Conservation (phyloP, 2,797 vertebrate species). For the Chelonia mydas region DNA sequence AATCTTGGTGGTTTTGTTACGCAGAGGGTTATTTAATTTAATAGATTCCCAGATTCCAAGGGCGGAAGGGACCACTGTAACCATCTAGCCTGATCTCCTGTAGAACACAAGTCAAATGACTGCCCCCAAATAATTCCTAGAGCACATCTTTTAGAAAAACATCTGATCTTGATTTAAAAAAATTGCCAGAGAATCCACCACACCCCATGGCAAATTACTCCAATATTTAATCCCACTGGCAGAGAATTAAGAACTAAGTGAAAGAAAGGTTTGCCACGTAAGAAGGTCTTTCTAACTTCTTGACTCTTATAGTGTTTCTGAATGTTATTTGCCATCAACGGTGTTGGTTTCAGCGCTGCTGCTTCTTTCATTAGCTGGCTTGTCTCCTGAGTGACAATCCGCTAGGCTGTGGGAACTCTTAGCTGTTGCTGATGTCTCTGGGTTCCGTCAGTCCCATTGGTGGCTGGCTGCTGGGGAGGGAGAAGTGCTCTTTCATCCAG, state of each 20-base stretch:
- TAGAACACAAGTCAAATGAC: no score
- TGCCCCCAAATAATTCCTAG: neutral
- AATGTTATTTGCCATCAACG: neutral
- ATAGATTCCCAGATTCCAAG: neutral
- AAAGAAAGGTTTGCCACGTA: no score
- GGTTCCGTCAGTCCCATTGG: neutral
- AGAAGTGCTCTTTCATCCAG: neutral
- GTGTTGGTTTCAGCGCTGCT: no score
- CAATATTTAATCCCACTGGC: neutral
- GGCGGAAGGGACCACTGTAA: neutral
- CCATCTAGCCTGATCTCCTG: no score
- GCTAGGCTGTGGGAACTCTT: neutral
- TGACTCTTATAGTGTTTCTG: neutral
- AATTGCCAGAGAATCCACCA: neutral
- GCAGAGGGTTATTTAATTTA: neutral
- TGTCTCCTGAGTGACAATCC: neutral
- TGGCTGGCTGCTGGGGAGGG: neutral
- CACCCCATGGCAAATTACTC: neutral
- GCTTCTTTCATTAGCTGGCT: neutral
- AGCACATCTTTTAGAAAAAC: neutral
- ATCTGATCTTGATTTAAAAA: neutral
- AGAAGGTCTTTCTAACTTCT: neutral
- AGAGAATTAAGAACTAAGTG: neutral
- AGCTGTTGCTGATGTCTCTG: neutral
- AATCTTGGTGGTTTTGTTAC: neutral